Conservation (phyloP, 1,140 invertebrate species). For the Planococcus citri region DNA sequence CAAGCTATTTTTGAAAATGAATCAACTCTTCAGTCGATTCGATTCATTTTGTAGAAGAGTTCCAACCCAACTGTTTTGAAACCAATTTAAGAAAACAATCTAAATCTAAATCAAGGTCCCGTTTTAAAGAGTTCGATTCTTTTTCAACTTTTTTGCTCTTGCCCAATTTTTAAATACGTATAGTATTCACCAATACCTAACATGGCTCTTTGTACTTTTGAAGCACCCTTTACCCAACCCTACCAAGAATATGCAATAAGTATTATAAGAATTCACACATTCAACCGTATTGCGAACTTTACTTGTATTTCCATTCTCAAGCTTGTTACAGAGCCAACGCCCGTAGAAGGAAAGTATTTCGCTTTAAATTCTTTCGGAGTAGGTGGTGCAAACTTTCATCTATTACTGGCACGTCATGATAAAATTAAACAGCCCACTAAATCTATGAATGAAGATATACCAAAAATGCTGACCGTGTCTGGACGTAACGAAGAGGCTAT, state of each 20-base stretch:
- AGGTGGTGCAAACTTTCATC: conserved; percentile 51
- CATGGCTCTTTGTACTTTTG: too few species aligned
- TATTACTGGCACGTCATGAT: conserved; percentile 43
- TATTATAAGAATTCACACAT: too few species aligned
- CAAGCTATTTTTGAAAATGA: conserved; percentile 54
- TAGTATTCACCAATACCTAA: too few species aligned
- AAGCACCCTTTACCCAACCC: too few species aligned
- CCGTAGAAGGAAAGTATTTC: conserved; percentile 45
- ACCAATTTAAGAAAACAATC: too few species aligned
- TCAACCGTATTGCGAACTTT: too few species aligned
- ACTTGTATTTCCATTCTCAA: conserved; percentile 33
- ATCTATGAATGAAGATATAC: conserved; percentile 38
- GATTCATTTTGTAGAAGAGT: conserved; percentile 22
- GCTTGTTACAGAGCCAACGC: conserved; percentile 48
- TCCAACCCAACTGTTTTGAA: too few species aligned
- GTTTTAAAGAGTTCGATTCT: too few species aligned
- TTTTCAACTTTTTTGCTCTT: too few species aligned
- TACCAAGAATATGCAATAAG: too few species aligned
- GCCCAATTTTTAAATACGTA: too few species aligned
- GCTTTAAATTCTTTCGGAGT: conserved; percentile 51
- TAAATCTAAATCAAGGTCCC: conserved; percentile 30
- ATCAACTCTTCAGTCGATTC: conserved; percentile 29
- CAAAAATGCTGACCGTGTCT: conserved; percentile 46
- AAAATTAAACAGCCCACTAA: conserved; percentile 41
- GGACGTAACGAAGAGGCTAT: conserved; percentile 61